Evolutionary conservation across 2,797 vertebrate genomes (phyloP), one percentile per base, ranked within the genome.

Genomic region (Chelmon rostratus): DNA sequence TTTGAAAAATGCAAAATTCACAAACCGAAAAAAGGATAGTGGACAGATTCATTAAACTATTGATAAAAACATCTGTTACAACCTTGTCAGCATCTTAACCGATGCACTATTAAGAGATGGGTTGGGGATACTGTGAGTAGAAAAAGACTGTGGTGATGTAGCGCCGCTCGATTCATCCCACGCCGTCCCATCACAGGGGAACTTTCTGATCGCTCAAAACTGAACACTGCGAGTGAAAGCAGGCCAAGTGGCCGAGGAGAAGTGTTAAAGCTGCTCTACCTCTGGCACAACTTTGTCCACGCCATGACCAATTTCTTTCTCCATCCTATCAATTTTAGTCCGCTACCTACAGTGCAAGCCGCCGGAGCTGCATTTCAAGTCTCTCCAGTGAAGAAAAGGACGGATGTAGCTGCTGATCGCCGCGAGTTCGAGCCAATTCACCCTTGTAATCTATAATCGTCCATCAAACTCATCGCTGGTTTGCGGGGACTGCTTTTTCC

Each of bases 231-330:
- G 69, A 68, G 46, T 23, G 64, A 76, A 56, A 66, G 42, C 38
- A 25, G 46, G 50, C 40, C 6, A 49, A 74, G 74, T 25, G 54
- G 72, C 68, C 5, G n/a, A 58, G 64, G 16, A 68, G 58, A 46
- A 44, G 54, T 5, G 25, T 82, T 77, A 70, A 67, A 15, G 4
- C 49, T 4, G 59, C 66, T 58, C 37, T 70, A 78, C 68, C 68
- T 83, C 69, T 67, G 77, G 80, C 62, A 82, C 64, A 57, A 46
- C 79, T 72, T n/a, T 46, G 53, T 76, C 79, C 52, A 59, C 8
- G 2, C 71, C 63, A 68, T 79, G 73, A 90, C 79, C 77, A 86
- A 87, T 85, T 76, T 40, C n/a, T 68, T 80, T 80, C 59, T 44
- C 73, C 18, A 6, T 79, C 65, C 63, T 6, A 42, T 75, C 69